These are phyloP conservation scores for Abscondita cerata DNA, from an alignment of 2,888 invertebrate genomes.

Conservation along the genomic window DNA sequence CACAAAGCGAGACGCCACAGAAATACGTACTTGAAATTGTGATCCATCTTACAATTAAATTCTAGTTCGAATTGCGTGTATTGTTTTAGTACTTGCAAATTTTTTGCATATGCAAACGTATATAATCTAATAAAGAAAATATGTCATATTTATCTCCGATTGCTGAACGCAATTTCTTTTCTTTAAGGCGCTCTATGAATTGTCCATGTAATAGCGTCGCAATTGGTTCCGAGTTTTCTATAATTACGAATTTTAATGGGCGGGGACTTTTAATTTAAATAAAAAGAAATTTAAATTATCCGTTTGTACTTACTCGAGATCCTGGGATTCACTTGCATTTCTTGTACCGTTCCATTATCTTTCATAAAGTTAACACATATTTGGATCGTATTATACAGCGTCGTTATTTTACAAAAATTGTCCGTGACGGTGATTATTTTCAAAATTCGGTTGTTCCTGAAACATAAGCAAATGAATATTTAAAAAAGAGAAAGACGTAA, in stretches of 20 bases:
- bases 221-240: constrained; percentile 1
- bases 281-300: no score
- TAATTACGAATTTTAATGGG: no score
- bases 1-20: no score
- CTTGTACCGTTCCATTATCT: background rate
- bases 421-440: background rate
- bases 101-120: constrained; percentile 32
- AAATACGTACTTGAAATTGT: constrained; percentile 27
- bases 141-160: constrained; percentile 34
- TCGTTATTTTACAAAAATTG: background rate
- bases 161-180: constrained; percentile 24
- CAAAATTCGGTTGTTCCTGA: no score
- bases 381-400: constrained; percentile 1
- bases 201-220: constrained; percentile 16
- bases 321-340: background rate
- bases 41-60: constrained; percentile 29
- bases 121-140: constrained; percentile 37
- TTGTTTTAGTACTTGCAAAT: constrained; percentile 27
- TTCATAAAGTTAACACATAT: background rate
- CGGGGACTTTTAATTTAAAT: no score
- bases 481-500: no score
- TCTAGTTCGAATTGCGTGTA: constrained; percentile 9
- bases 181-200: constrained; percentile 23
- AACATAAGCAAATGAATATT: no score
- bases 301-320: no score